Evolutionary conservation across 2,888 invertebrate species (phyloP).

Genomic region (Drosophila meridionalis): DNA sequence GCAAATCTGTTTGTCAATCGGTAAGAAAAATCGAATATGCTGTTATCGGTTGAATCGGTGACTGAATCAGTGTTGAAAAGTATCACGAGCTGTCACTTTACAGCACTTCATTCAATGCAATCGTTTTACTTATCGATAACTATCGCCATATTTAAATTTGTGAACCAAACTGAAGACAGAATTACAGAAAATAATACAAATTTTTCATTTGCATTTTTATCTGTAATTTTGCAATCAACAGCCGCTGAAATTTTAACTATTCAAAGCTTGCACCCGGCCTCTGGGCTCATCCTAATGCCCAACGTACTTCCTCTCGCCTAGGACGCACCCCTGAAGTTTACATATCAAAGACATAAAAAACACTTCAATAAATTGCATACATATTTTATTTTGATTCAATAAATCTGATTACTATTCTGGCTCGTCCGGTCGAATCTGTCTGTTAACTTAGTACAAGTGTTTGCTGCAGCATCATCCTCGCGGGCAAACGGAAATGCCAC

Average conservation of each 20-base stretch:
- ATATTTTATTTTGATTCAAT: slow-evolving; percentile 72
- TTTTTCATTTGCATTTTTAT: background rate
- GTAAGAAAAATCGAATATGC: slow-evolving; percentile 11
- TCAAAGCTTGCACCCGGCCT: background rate
- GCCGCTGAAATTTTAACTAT: background rate
- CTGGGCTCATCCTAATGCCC: background rate
- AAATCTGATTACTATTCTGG: slow-evolving; percentile 61
- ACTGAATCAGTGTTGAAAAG: slow-evolving; percentile 20
- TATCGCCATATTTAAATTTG: background rate
- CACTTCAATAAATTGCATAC: slow-evolving; percentile 50
- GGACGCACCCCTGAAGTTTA: slow-evolving; percentile 11
- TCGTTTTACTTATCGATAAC: slow-evolving; percentile 12
- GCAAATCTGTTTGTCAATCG: background rate
- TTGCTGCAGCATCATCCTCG: slow-evolving; percentile 54
- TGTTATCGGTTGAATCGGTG: slow-evolving; percentile 3
- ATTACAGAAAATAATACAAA: background rate
- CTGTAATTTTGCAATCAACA: background rate
- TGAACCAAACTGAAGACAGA: background rate
- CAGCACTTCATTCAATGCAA: background rate
- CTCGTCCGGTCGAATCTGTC: slow-evolving; percentile 17
- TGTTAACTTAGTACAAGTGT: slow-evolving; percentile 15
- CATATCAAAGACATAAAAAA: slow-evolving; percentile 39
- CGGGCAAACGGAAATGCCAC: slow-evolving; percentile 69
- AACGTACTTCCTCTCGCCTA: slow-evolving; percentile 13
- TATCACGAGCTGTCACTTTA: background rate